Evolutionary conservation across 2,797 vertebrate genomes (phyloP).

Genomic region (Cyclopterus lumpus): DNA sequence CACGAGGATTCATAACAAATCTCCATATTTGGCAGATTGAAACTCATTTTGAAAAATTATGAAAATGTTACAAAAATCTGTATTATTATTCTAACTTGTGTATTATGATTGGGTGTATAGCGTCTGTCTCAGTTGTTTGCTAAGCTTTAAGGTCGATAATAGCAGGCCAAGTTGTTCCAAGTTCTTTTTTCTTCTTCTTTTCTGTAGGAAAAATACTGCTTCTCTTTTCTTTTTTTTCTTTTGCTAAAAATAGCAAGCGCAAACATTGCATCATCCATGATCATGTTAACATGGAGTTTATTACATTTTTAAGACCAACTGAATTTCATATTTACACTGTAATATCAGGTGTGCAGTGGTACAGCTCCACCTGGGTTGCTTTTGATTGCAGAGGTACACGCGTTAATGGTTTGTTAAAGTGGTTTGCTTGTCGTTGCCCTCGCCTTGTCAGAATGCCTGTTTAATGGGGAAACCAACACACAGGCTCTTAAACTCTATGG

Average conservation of each 20-base stretch:
- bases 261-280: constrained; percentile 20
- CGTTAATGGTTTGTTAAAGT: constrained; percentile 38
- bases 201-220: constrained; percentile 11
- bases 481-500: constrained; percentile 40
- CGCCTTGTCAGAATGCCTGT: constrained; percentile 30
- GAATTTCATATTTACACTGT: constrained; percentile 11
- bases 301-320: constrained; percentile 24
- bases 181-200: neutral
- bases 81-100: neutral
- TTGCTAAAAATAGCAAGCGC: constrained; percentile 51
- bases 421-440: constrained; percentile 35
- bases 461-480: constrained; percentile 40
- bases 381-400: constrained; percentile 20
- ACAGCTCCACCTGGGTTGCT: constrained; percentile 28
- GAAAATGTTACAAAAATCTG: neutral
- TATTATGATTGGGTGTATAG: neutral
- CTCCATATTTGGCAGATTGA: neutral
- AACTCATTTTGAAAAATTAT: neutral
- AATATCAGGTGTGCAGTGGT: constrained; percentile 4
- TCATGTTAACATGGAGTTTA: constrained; percentile 24
- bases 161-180: neutral
- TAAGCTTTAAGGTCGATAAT: constrained; percentile 8
- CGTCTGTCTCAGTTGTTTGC: neutral
- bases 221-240: neutral
- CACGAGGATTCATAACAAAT: neutral